phyloP scores from a whole-genome alignment of 2,113 vertebrate species.

The Toxotes chatareus region DNA sequence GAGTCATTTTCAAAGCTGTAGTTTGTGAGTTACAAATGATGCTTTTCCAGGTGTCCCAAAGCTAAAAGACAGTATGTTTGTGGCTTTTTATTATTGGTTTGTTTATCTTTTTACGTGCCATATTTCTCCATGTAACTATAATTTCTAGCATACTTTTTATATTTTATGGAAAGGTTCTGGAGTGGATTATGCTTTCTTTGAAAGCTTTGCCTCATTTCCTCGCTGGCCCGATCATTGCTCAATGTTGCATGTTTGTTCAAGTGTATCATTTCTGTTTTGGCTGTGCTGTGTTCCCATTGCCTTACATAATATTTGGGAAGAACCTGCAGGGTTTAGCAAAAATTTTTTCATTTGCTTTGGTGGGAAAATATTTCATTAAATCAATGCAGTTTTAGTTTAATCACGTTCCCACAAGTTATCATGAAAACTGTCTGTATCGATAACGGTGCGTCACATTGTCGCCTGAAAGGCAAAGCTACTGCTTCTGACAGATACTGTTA shows the following conservation, averaged over 20 bases:
- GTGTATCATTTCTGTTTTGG: slow-evolving; percentile 45
- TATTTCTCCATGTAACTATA: neutral
- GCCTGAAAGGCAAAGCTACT: slow-evolving; percentile 15
- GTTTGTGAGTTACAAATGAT: neutral
- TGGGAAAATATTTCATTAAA: neutral
- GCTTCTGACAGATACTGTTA: neutral
- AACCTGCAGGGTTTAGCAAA: slow-evolving; percentile 14
- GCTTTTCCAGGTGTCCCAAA: neutral
- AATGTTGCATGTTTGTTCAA: slow-evolving; percentile 52
- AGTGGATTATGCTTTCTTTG: slow-evolving; percentile 4
- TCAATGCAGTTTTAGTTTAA: neutral
- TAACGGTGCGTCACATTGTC: neutral
- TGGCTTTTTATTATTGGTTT: neutral
- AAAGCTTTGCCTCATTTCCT: slow-evolving; percentile 36
- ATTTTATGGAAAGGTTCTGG: neutral
- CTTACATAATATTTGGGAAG: slow-evolving; percentile 24
- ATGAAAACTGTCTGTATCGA: slow-evolving; percentile 5
- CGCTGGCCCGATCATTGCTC: slow-evolving; percentile 32
- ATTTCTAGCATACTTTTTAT: neutral
- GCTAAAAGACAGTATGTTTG: neutral
- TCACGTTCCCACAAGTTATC: neutral
- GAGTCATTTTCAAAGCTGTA: neutral
- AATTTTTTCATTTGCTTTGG: slow-evolving; percentile 1
- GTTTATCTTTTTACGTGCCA: neutral
- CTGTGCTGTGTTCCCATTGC: slow-evolving; percentile 22